Percentiles rank a stretch among this genome's conserved stretches.
phyloP scores from a whole-genome alignment of 2,113 vertebrate species.

The Mobula birostris region DNA sequence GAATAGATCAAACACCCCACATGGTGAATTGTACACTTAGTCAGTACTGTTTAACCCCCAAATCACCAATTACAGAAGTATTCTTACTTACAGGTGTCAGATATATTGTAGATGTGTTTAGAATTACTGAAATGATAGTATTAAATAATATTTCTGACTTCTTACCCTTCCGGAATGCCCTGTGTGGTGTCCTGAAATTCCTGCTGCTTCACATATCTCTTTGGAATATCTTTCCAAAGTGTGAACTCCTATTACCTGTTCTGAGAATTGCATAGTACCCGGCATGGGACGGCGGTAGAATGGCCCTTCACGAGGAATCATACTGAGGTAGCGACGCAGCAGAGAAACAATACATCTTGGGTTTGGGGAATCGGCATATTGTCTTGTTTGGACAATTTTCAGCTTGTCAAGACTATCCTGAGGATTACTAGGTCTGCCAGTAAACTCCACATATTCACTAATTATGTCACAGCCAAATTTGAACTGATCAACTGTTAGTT shows the following conservation, averaged over 20 bases:
- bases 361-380: slow-evolving; percentile 18
- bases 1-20: not conserved
- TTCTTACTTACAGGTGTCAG: not conserved
- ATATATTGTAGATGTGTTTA: not conserved
- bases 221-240: slow-evolving; percentile 30
- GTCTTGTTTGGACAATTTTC: not conserved
- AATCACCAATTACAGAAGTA: not conserved
- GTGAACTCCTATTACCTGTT: slow-evolving; percentile 29
- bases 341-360: slow-evolving; percentile 20
- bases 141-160: not conserved
- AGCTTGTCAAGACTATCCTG: slow-evolving; percentile 18
- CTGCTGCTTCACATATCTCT: slow-evolving; percentile 30
- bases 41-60: not conserved
- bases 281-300: slow-evolving; percentile 26
- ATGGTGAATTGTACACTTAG: not conserved
- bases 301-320: not conserved
- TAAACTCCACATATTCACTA: slow-evolving; percentile 18
- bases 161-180: slow-evolving; percentile 36
- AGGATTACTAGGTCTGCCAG: slow-evolving; percentile 15
- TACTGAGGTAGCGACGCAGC: slow-evolving; percentile 27
- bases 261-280: slow-evolving; percentile 26
- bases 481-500: slow-evolving; percentile 23
- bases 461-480: slow-evolving; percentile 3
- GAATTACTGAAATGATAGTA: not conserved
- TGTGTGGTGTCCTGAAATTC: slow-evolving; percentile 26